Evolutionary conservation across 2,888 invertebrate species (phyloP).

Genomic region (Blomia tropicalis): DNA sequence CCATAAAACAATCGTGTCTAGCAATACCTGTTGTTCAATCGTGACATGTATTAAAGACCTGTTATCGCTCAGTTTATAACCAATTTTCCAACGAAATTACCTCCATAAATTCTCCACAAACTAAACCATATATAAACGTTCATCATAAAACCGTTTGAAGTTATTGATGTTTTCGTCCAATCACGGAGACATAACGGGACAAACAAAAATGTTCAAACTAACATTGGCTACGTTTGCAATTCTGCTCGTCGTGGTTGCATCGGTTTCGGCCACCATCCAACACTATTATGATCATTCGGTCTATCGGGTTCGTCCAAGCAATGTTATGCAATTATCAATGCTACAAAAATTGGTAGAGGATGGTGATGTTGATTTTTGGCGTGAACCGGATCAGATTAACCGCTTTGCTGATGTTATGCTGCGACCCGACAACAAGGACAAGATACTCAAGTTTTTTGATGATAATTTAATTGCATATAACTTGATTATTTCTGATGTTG

Average conservation of each 20-base stretch:
- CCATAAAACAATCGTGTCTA: no score
- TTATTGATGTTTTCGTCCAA: no score
- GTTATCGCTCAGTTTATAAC: no score
- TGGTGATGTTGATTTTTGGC: slow-evolving; percentile 30
- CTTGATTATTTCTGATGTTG: slow-evolving; percentile 56
- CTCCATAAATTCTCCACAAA: no score
- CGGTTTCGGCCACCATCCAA: neutral
- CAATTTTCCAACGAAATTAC: no score
- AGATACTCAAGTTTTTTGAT: slow-evolving; percentile 47
- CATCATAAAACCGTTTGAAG: no score
- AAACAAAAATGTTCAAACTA: neutral
- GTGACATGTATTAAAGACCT: no score
- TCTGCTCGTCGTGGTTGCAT: neutral
- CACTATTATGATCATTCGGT: slow-evolving; percentile 17
- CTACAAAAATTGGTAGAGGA: slow-evolving; percentile 7
- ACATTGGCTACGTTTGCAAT: neutral
- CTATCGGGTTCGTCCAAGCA: neutral
- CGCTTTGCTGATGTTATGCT: slow-evolving; percentile 43
- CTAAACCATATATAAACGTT: no score
- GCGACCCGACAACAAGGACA: slow-evolving; percentile 46
- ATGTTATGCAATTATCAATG: neutral
- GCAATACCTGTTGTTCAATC: no score
- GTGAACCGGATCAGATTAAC: slow-evolving; percentile 21
- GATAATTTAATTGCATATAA: slow-evolving; percentile 49
- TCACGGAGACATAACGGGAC: no score